phyloP scores from a whole-genome alignment of 1,140 invertebrate species.

The Hylaeus volcanicus region DNA sequence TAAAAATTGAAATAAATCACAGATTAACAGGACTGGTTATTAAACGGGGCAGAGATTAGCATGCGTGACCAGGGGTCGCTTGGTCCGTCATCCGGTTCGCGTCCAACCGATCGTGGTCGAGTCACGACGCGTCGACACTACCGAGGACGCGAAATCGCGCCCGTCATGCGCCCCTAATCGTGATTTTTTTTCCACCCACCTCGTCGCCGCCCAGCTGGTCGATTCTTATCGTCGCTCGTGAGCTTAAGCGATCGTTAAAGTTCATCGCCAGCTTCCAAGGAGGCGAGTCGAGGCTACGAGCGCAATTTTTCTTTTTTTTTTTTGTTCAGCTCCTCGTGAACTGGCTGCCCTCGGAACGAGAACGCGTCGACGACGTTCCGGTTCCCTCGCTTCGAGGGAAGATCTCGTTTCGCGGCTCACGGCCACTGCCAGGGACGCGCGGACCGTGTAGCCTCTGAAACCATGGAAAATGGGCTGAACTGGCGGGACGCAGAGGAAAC shows the following conservation, averaged over 20 bases:
- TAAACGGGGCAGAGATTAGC: conserved; percentile 8
- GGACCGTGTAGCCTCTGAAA: conserved; percentile 17
- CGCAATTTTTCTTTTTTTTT: too few relatives aligned
- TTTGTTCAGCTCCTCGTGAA: not conserved
- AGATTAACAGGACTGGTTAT: conserved; percentile 25
- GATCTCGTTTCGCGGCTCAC: conserved; percentile 52
- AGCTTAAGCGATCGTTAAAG: conserved; percentile 30
- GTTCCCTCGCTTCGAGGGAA: conserved; percentile 3
- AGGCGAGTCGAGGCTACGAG: not conserved
- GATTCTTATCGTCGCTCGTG: conserved; percentile 23
- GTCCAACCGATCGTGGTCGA: not conserved
- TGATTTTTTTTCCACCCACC: conserved; percentile 9
- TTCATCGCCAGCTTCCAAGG: not conserved
- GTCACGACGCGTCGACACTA: conserved; percentile 17
- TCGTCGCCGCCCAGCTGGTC: not conserved
- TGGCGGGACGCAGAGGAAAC: not conserved
- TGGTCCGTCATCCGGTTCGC: conserved; percentile 22
- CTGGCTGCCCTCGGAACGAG: not conserved
- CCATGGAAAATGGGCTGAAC: conserved; percentile 32
- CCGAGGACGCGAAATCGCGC: conserved; percentile 9
- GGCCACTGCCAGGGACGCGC: conserved; percentile 45
- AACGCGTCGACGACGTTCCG: conserved; percentile 10
- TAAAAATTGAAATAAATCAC: conserved; percentile 44
- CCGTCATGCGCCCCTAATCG: conserved; percentile 11
- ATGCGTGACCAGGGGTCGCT: conserved; percentile 30